phyloP scores from a whole-genome alignment of 2,888 invertebrate species.

The Nysson spinosus region DNA sequence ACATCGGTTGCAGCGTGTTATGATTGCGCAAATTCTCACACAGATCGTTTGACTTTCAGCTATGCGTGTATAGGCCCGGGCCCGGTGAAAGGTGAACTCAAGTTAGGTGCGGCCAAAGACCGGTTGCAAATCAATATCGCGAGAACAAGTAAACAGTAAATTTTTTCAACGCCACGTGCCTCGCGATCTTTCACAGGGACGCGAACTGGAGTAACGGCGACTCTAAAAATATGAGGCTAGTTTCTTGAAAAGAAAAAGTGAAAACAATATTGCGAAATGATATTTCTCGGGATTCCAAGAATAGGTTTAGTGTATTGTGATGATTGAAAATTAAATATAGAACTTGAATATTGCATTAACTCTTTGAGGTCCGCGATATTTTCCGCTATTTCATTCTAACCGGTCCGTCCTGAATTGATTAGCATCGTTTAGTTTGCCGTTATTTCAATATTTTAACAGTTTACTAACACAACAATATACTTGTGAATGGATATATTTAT shows the following conservation, averaged over 20 bases:
- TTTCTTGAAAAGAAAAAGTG: neutral
- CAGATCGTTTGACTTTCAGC: constrained; percentile 10
- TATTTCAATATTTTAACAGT: no score
- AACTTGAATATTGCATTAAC: no score
- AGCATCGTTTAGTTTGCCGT: no score
- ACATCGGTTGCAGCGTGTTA: no score
- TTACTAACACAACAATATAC: no score
- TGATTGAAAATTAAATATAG: no score
- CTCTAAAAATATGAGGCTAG: neutral
- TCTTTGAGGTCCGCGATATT: no score
- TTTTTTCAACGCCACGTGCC: neutral
- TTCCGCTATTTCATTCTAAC: no score
- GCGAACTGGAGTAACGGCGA: neutral
- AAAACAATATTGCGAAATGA: neutral
- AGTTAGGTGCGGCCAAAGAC: constrained; percentile 50
- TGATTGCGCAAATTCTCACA: constrained; percentile 27
- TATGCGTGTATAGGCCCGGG: constrained; percentile 14
- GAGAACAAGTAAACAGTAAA: constrained; percentile 3
- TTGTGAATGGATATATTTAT: no score
- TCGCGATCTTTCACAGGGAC: neutral
- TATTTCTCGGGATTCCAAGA: no score
- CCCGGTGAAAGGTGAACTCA: constrained; percentile 58
- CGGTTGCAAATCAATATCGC: constrained; percentile 42
- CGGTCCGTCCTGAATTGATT: no score
- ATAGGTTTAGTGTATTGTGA: no score